These are phyloP conservation scores for Syrrhaptes paradoxus DNA, from an alignment of 2,113 vertebrate species.

Conservation along the genomic window DNA sequence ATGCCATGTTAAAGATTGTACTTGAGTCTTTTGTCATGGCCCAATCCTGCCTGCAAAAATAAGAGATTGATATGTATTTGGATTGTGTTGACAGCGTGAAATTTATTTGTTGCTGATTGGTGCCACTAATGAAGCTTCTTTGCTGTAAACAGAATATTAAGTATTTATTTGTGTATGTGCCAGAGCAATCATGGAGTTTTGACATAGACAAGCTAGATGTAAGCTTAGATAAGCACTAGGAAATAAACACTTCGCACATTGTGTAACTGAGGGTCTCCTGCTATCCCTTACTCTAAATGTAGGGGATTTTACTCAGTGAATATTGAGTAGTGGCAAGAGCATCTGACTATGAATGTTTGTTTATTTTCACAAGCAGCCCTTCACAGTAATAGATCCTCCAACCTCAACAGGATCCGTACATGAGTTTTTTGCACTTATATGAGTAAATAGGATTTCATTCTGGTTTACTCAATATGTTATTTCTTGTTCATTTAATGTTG, in stretches of 20 bases:
- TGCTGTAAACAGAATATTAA: constrained; percentile 41
- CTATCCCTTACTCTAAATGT: neutral
- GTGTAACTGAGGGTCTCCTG: neutral
- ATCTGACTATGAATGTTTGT: neutral
- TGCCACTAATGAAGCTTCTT: constrained; percentile 30
- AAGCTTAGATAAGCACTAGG: neutral
- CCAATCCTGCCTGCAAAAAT: neutral
- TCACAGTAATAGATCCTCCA: neutral
- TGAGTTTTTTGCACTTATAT: neutral
- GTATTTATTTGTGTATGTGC: constrained; percentile 20
- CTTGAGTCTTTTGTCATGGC: neutral
- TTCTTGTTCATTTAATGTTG: neutral
- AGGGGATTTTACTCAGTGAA: neutral
- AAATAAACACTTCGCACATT: neutral
- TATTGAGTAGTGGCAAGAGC: neutral
- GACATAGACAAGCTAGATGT: neutral
- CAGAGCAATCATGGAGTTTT: neutral
- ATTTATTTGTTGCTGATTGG: neutral
- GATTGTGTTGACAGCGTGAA: neutral
- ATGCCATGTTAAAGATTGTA: neutral
- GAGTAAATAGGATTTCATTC: neutral
- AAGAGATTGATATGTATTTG: neutral
- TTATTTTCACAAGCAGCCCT: neutral
- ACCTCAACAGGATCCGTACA: neutral
- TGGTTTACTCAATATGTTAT: neutral